A percentile compares a stretch with the other conserved stretches of the same genome.
phyloP scores from a whole-genome alignment of 2,888 invertebrate genomes.

The Aphidius colemani region DNA sequence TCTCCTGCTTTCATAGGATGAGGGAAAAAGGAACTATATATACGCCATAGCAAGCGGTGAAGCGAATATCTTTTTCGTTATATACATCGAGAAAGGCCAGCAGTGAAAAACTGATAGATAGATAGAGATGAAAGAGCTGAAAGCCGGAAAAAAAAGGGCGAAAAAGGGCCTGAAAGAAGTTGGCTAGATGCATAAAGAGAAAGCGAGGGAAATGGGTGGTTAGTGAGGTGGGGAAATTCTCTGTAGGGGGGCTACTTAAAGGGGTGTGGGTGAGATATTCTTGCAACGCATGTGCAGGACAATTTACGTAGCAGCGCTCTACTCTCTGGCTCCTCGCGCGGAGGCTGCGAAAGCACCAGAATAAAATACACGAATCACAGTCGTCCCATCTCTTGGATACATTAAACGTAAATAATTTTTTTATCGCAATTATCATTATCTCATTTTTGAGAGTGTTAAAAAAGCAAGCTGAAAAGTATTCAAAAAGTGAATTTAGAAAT shows the following conservation, averaged over 20 bases:
- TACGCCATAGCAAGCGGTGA: conserved; percentile 27
- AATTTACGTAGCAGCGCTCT: conserved; percentile 57
- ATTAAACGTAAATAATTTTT: conserved; percentile 37
- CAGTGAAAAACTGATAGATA: conserved; percentile 15
- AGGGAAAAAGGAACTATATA: conserved; percentile 13
- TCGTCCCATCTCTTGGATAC: conserved; percentile 57
- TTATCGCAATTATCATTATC: conserved; percentile 8
- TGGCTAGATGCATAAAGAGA: conserved; percentile 24
- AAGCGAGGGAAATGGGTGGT: conserved; percentile 32
- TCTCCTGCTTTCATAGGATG: conserved; percentile 39
- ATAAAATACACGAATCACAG: conserved; percentile 59
- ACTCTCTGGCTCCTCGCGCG: conserved; percentile 52
- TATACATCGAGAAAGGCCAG: conserved; percentile 32
- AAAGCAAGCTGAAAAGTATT: too few species aligned
- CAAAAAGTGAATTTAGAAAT: too few species aligned
- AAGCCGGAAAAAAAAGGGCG: conserved; percentile 23
- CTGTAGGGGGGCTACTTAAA: conserved; percentile 21
- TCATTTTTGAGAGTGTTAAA: not conserved
- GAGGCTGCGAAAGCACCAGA: conserved; percentile 57
- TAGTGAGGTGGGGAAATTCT: conserved; percentile 24
- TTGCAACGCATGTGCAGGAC: conserved; percentile 59
- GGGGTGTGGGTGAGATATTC: conserved; percentile 42
- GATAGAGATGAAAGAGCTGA: conserved; percentile 20
- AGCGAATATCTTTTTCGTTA: conserved; percentile 31
- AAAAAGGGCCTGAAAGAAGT: conserved; percentile 20